Evolutionary conservation across 2,797 vertebrate species (phyloP).

Genomic region (Acipenser oxyrinchus): DNA sequence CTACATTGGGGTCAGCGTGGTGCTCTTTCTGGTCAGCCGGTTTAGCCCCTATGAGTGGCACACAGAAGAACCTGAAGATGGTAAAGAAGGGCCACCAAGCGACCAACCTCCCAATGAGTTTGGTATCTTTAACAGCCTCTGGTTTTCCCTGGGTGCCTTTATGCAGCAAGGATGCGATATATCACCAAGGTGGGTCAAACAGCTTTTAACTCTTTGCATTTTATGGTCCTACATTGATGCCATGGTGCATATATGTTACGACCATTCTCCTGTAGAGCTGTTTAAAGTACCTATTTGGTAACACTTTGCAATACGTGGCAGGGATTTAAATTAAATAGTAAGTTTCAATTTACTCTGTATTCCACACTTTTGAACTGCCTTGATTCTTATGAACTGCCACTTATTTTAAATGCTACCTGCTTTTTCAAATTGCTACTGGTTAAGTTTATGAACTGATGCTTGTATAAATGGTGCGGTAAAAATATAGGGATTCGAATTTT

Average conservation of each 20-base stretch:
- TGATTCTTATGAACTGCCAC: no score
- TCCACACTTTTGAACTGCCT: no score
- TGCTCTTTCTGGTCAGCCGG: constrained; percentile 95
- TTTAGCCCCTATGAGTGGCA: constrained; percentile 98
- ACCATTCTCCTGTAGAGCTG: constrained; percentile 3
- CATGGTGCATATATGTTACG: constrained; percentile 6
- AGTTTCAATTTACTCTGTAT: no score
- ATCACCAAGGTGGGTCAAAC: constrained; percentile 83
- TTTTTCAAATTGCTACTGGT: no score
- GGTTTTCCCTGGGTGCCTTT: constrained; percentile 97
- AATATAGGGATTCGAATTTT: constrained; percentile 4
- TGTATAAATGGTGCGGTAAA: constrained; percentile 7
- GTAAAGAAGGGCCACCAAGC: constrained; percentile 78
- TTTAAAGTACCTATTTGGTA: neutral
- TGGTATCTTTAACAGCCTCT: constrained; percentile 98
- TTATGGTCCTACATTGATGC: constrained; percentile 27
- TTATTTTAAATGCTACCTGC: no score
- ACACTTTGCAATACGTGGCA: constrained; percentile 1
- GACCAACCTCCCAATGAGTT: constrained; percentile 98
- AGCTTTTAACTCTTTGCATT: constrained; percentile 32
- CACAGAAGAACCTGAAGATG: constrained; percentile 91
- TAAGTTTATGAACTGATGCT: no score
- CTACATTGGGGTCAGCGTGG: constrained; percentile 97
- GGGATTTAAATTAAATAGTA: neutral
- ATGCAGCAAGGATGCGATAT: constrained; percentile 99